Conservation (phyloP, 2,113 vertebrate species). For the Halcyon senegalensis region DNA sequence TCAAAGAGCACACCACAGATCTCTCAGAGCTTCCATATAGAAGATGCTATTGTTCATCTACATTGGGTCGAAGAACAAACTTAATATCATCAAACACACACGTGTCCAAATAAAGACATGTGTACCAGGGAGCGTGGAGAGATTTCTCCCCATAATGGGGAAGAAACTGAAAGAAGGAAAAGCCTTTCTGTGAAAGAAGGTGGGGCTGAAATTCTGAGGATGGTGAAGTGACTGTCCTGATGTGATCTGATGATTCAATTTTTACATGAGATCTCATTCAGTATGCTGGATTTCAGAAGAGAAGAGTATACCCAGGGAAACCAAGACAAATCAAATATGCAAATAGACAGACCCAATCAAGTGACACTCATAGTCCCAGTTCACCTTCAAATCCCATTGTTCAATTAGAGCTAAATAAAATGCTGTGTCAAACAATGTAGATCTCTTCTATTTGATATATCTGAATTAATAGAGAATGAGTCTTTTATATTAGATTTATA, state of each 20-base stretch:
- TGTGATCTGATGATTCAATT: not conserved
- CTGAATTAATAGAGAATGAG: not conserved
- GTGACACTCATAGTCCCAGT: not conserved
- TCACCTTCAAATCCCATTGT: conserved; percentile 13
- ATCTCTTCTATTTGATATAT: not conserved
- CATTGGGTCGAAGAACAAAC: not conserved
- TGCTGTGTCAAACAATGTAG: not conserved
- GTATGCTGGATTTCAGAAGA: not conserved
- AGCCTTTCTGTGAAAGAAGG: not conserved
- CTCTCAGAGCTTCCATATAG: not conserved
- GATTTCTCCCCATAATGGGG: not conserved
- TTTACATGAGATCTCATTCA: not conserved
- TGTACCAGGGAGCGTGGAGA: not conserved
- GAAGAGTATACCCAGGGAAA: accelerated
- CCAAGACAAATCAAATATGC: not conserved
- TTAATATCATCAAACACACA: accelerated
- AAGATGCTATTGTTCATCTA: not conserved
- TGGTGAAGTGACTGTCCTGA: not conserved
- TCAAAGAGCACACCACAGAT: not conserved
- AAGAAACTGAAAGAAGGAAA: not conserved
- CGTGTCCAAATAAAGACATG: accelerated
- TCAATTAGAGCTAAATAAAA: conserved; percentile 12
- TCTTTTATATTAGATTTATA: not conserved
- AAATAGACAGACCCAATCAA: not conserved
- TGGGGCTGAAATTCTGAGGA: not conserved